A percentile compares a stretch with the other conserved stretches of the same genome.
Conservation (phyloP, 2,797 vertebrate genomes). For the Bovichtus variegatus region DNA sequence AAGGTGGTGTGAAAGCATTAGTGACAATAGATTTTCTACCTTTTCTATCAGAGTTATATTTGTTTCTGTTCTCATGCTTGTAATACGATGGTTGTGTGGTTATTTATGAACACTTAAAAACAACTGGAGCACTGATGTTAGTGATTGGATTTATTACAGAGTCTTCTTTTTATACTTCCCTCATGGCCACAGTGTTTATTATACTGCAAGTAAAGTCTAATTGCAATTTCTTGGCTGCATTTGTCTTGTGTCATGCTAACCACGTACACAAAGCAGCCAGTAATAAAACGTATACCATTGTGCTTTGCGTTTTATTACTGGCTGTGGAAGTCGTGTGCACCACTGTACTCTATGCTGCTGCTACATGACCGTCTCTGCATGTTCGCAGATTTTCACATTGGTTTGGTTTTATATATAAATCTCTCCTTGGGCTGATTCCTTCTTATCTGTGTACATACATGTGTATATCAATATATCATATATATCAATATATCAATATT, state of each 20-base stretch:
- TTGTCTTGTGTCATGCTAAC: not conserved
- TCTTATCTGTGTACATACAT: no score
- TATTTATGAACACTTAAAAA: not conserved
- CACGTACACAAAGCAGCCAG: no score
- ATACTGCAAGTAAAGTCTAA: slow-evolving; percentile 42
- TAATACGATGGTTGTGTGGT: not conserved
- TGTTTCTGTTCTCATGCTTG: not conserved
- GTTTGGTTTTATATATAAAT: no score
- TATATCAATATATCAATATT: no score
- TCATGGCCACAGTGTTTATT: not conserved
- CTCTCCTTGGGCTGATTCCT: no score
- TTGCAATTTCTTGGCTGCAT: not conserved
- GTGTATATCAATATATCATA: no score
- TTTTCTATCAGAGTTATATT: not conserved
- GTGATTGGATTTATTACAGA: not conserved
- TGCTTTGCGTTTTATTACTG: no score
- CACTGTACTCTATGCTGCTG: no score
- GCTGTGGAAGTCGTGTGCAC: no score
- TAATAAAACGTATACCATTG: no score
- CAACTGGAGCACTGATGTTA: slow-evolving; percentile 8
- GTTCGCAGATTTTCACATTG: no score
- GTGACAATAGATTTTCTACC: not conserved
- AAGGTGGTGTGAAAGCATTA: not conserved
- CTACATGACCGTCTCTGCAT: no score
- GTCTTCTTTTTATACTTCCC: not conserved